phyloP scores from a whole-genome alignment of 2,797 vertebrate species.

The Hyperoplus lanceolatus region DNA sequence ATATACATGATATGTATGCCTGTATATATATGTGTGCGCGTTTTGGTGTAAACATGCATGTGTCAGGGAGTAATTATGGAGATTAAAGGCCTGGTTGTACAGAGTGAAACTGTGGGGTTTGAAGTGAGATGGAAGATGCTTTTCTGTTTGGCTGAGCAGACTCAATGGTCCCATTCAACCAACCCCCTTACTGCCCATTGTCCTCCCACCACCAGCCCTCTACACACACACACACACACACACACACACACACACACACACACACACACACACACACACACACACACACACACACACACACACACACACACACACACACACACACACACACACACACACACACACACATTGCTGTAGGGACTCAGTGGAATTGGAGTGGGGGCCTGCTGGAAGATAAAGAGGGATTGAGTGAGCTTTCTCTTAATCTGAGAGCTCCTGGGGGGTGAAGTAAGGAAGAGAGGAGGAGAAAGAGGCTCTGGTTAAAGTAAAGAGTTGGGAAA shows the following conservation, averaged over 20 bases:
- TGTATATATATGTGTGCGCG: constrained; percentile 31
- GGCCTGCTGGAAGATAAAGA: constrained; percentile 55
- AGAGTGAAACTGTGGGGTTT: constrained; percentile 88
- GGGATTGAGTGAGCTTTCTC: constrained; percentile 44
- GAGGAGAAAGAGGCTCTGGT: constrained; percentile 10
- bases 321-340: constrained; percentile 61
- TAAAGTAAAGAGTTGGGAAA: neutral
- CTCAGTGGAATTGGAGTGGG: constrained; percentile 54
- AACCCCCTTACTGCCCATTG: constrained; percentile 87
- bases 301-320: constrained; percentile 70
- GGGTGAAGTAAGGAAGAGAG: constrained; percentile 34
- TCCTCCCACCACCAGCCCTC: constrained; percentile 82
- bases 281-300: constrained; percentile 60
- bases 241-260: constrained; percentile 70
- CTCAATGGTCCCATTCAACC: constrained; percentile 92
- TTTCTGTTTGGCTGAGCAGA: constrained; percentile 95
- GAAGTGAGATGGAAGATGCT: constrained; percentile 90
- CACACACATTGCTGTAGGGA: constrained; percentile 62
- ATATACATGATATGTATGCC: neutral
- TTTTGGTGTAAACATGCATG: constrained; percentile 49
- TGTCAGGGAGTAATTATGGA: constrained; percentile 86
- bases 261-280: constrained; percentile 70
- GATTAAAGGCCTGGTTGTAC: constrained; percentile 91
- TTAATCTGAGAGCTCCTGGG: constrained; percentile 50
- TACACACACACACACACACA: constrained; percentile 52